These are phyloP conservation scores for Aphis craccivora DNA, from an alignment of 1,140 invertebrate genomes.

Conservation along the genomic window DNA sequence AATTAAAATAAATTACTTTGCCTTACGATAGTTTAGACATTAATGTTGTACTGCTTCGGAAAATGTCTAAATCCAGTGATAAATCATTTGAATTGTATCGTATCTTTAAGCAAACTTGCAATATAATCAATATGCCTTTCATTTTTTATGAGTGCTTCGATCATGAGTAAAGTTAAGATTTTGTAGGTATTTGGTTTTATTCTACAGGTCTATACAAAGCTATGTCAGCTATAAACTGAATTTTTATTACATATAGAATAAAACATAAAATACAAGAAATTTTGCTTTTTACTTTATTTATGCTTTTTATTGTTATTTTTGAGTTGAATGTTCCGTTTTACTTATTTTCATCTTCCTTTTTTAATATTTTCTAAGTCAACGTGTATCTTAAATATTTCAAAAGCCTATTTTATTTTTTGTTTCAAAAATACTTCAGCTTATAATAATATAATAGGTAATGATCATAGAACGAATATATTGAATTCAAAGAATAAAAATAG, in stretches of 20 bases:
- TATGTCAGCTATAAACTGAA: not conserved
- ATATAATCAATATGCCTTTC: not conserved
- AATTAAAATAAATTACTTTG: not conserved
- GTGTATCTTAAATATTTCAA: not conserved
- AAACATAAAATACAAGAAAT: not conserved
- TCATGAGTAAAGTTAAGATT: not conserved
- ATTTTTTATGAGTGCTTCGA: not conserved
- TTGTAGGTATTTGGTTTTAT: not conserved
- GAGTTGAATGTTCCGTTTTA: not conserved
- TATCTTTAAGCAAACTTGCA: not conserved
- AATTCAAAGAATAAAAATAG: too few relatives aligned
- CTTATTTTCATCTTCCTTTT: not conserved
- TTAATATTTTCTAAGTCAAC: not conserved
- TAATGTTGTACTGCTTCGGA: not conserved
- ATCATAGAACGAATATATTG: too few relatives aligned
- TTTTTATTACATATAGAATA: not conserved
- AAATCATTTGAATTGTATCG: conserved; percentile 8
- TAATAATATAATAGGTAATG: too few relatives aligned
- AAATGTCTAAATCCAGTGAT: not conserved
- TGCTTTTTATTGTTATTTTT: not conserved
- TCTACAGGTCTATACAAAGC: not conserved
- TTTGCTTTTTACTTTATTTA: not conserved
- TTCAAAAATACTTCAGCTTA: not conserved
- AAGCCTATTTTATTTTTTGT: not conserved
- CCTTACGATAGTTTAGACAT: not conserved